Percentiles rank a stretch among this genome's conserved stretches.
phyloP scores from a whole-genome alignment of 2,113 vertebrate species.

The Anarhynchus alexandrinus region DNA sequence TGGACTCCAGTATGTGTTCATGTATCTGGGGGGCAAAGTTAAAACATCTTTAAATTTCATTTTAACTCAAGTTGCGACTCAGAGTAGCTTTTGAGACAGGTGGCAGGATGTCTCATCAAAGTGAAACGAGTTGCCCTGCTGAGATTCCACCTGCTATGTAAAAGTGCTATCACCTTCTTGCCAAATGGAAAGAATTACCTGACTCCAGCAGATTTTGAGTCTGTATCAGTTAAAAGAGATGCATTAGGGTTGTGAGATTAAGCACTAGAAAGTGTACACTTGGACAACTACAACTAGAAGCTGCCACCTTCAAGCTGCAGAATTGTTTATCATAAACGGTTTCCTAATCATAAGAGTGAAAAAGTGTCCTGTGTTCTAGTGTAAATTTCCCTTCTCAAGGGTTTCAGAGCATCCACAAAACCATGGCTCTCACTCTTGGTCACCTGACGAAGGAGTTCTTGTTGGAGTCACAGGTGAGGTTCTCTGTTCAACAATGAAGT shows the following conservation, averaged over 20 bases:
- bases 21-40: not conserved
- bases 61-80: not conserved
- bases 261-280: not conserved
- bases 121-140: not conserved
- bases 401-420: not conserved
- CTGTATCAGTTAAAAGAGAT: not conserved
- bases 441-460: not conserved
- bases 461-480: not conserved
- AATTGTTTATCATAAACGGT: not conserved
- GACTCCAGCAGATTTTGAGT: not conserved
- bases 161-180: not conserved
- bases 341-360: not conserved
- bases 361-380: not conserved
- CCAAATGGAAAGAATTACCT: not conserved
- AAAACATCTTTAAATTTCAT: not conserved
- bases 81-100: constrained; percentile 17
- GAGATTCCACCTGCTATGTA: constrained; percentile 28
- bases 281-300: not conserved
- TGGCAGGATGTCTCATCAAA: constrained; percentile 15
- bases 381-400: not conserved
- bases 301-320: not conserved
- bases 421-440: not conserved
- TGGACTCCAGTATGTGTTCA: not conserved
- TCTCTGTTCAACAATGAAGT: not conserved
- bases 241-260: not conserved